A percentile compares a stretch with the other conserved stretches of the same genome.
Conservation (phyloP, 1,140 invertebrate genomes). For the Drosophila punjabiensis region DNA sequence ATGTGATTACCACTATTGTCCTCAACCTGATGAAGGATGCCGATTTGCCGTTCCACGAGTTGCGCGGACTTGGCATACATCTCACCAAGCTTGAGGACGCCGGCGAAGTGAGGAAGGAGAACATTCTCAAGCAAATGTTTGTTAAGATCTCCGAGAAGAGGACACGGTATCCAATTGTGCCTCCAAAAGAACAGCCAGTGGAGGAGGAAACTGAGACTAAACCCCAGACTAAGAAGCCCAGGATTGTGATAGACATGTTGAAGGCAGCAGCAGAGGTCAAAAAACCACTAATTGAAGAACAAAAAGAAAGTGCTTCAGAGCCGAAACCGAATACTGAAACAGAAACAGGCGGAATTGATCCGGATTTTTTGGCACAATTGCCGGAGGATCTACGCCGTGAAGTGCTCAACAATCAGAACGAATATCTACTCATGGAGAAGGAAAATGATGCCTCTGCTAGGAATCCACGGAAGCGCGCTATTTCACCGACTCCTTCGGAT, state of each 20-base stretch:
- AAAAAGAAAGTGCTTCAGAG: background rate
- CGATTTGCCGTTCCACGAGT: conserved; percentile 89
- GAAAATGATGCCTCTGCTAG: background rate
- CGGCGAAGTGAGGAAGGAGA: conserved; percentile 56
- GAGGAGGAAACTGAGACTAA: background rate
- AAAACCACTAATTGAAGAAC: background rate
- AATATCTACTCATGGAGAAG: conserved; percentile 39
- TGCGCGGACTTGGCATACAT: conserved; percentile 93
- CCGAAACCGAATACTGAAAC: background rate
- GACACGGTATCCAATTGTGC: conserved; percentile 32
- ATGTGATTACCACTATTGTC: conserved; percentile 89
- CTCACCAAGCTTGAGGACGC: conserved; percentile 89
- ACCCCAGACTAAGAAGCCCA: background rate
- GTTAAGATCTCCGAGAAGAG: conserved; percentile 83
- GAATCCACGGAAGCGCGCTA: background rate
- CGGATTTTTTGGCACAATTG: conserved; percentile 87
- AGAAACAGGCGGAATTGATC: conserved; percentile 82
- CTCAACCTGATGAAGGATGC: conserved; percentile 89
- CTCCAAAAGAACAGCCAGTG: background rate
- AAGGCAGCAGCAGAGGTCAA: background rate
- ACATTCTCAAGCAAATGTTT: conserved; percentile 80
- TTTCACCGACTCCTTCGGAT: conserved; percentile 2
- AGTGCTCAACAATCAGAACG: conserved; percentile 85
- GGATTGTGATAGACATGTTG: conserved; percentile 3
- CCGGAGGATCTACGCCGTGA: conserved; percentile 88